Evolutionary conservation across 92 coral and sea anemone genomes (phyloP), one percentile per base, ranked within the genome.

Genomic region (Parazoanthus swiftii): DNA sequence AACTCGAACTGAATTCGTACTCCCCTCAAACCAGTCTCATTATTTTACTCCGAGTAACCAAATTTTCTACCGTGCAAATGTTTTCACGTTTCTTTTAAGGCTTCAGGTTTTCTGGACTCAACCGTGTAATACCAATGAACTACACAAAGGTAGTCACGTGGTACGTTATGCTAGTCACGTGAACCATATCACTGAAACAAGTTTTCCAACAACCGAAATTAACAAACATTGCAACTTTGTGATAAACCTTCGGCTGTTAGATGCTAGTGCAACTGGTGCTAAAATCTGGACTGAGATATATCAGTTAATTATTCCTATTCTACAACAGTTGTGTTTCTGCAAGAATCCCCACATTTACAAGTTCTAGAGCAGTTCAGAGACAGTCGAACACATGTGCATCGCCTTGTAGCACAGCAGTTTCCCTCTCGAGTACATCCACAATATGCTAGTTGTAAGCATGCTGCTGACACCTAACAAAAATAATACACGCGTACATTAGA

Each of bases 391-490:
- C 88, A 89, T 13, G 82, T 81, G 59, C 82, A 89, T 74, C 88
- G 46, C 85, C 81, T 68, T 73, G 82, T 81, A 25, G 72, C 82
- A 82, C 88, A 48, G 71, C 78, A 73, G 20, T 15, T 48, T 7
- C 86, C 85, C 88, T 89, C 88, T 43, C 86, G 65, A 37, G 88
- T 39, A 42, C 91, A 81, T 16, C 91, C 88, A 80, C 82, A 89
- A 37, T 81, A 81, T 8, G 91, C 82, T 20, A 88, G 86, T 67
- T 88, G 86, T 80, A 80, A 42, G 80, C 80, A 88, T 77, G 80
- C 86, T 70, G 81, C 86, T 43, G 90, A 70, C 7, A 88, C 80
- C 85, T 54, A 81, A 81, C 38, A 81, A 26, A 81, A 81, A 14
- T 81, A 81, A 48, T 81, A 81, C 82, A 78, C 82, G 82, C 82